Base-by-base conservation (phyloP, 2,113 vertebrate species). In the cattle (Bos taurus) region DNA sequence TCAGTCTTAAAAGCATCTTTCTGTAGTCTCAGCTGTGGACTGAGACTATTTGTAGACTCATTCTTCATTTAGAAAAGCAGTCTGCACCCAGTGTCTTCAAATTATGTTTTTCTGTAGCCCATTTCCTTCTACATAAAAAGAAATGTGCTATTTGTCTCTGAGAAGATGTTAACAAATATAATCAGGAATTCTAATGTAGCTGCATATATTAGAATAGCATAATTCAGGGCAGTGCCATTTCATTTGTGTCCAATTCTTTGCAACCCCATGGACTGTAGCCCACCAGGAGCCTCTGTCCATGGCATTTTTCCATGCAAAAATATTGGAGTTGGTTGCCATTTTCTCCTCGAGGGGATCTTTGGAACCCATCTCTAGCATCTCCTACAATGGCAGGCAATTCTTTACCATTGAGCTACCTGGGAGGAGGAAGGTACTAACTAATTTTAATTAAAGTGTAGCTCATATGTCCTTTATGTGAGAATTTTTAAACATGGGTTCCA, bases 121-220 rank as follows among this genome's bases (percentile, higher is more conserved):
- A 3, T 56, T 82, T 91, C 7, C 21, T 92, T 92, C 17, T 62
- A 13, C 84, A 12, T 82, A 48, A 86, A 95, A 40, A 3, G 28
- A 96, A 92, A 96, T 89, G 19, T 80, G 17, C 54, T 30, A 80
- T 90, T 57, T 93, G 11, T 62, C 15, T 64, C 46, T 81, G 46
- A 91, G 33, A 8, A 92, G 28, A 90, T 91, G 12, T 95, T 97
- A 86, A 77, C 8, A 86, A 93, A 89, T 48, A 78, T 52, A 74
- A 96, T 88, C 12, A 74, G 40, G 48, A 84, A 87, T 13, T 26
- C 16, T 33, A 80, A 87, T 19, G 2, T 74, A 84, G 36, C 14
- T 59, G 56, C 12, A 46, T n/a, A 52, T 40, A 40, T 54, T 33
- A 96, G 12, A 97, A 77, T 6, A 84, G 46, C 11, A 92, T 74